Percentiles rank a stretch among this genome's conserved stretches.
Evolutionary conservation across 2,797 vertebrate species (phyloP).

Genomic region (Rallus crepitans): DNA sequence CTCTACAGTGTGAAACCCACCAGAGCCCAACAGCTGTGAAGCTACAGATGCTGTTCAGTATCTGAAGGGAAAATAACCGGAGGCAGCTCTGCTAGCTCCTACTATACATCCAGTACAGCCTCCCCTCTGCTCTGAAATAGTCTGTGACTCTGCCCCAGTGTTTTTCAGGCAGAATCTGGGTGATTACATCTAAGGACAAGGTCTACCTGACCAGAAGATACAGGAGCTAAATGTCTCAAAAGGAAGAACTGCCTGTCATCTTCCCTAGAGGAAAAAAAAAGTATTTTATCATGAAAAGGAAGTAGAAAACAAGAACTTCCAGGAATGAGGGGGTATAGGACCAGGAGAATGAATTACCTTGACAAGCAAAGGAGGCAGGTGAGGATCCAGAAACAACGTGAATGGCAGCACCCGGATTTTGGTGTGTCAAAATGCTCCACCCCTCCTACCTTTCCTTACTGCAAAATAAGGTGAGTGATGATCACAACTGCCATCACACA

Average conservation of each 20-base stretch:
- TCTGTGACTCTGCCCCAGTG: fast-evolving
- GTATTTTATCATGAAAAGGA: not conserved
- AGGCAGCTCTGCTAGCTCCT: not conserved
- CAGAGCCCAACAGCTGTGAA: not conserved
- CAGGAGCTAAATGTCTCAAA: not conserved
- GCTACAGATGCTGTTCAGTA: not conserved
- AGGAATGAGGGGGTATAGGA: not conserved
- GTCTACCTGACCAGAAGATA: not conserved
- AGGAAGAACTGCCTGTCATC: not conserved
- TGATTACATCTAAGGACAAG: not conserved
- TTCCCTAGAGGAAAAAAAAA: not conserved
- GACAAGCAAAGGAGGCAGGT: not conserved
- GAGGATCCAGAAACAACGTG: not conserved
- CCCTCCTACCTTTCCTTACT: not conserved
- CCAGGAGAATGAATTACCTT: not conserved
- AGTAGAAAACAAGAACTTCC: not conserved
- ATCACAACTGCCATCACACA: not conserved
- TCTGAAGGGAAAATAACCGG: not conserved
- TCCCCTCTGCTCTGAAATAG: not conserved
- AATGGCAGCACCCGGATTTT: not conserved
- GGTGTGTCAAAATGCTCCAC: not conserved
- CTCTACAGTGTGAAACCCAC: not conserved
- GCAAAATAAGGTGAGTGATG: not conserved
- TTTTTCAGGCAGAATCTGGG: not conserved
- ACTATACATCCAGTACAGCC: not conserved